Evolutionary conservation across 1,140 invertebrate species (phyloP).

Genomic region (Hylyphantes graminicola): DNA sequence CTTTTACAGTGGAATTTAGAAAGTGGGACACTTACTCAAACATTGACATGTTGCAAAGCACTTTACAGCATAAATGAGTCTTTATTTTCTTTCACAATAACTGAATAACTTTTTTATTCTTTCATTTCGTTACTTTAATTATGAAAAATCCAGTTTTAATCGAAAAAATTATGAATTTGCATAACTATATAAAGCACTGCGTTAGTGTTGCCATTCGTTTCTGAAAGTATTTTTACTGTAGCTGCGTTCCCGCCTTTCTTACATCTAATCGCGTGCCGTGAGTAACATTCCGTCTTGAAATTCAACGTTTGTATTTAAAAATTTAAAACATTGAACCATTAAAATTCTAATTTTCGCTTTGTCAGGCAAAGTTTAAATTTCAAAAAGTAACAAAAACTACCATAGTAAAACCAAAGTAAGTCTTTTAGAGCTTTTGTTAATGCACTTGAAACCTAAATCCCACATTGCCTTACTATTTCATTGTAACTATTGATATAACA

Average conservation of each 20-base stretch:
- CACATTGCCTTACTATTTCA: no score
- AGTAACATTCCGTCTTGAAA: not conserved
- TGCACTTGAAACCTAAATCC: not conserved
- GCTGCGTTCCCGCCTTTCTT: slow-evolving; percentile 30
- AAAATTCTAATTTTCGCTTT: not conserved
- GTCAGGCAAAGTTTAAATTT: not conserved
- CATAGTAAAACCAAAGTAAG: not conserved
- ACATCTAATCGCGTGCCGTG: slow-evolving; percentile 18
- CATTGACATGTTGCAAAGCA: no score
- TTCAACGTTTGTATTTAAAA: slow-evolving; percentile 6
- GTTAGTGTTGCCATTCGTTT: not conserved
- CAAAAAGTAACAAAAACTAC: not conserved
- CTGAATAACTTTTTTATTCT: no score
- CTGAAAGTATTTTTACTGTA: not conserved
- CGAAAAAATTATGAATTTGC: no score
- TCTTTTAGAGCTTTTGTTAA: not conserved
- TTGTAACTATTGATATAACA: no score
- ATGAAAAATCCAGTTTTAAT: no score
- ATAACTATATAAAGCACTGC: no score
- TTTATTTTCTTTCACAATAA: no score
- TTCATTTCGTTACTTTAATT: no score
- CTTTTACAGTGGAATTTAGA: no score
- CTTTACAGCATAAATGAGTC: no score
- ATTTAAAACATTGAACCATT: not conserved
- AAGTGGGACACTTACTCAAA: no score